Evolutionary conservation across 2,888 invertebrate species (phyloP).

Genomic region (Melanophora roralis): DNA sequence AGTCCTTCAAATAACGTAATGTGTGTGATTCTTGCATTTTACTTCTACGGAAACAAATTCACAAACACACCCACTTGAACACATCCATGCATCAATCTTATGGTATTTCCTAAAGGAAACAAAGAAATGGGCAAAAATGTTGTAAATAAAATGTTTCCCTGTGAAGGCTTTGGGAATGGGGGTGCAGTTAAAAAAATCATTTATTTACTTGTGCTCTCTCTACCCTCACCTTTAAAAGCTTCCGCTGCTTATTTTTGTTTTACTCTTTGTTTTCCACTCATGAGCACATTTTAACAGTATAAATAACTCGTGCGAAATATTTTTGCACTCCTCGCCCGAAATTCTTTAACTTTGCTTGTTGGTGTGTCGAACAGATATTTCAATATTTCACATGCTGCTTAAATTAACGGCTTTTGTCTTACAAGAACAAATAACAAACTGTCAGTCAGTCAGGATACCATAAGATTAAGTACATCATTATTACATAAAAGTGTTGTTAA

Average conservation of each 20-base stretch:
- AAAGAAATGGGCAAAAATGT: slow-evolving; percentile 53
- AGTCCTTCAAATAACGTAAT: background rate
- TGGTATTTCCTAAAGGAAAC: slow-evolving; percentile 58
- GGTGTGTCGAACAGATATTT: background rate
- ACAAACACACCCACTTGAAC: background rate
- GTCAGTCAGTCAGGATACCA: slow-evolving; percentile 57
- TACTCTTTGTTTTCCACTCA: background rate
- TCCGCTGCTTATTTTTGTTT: no score
- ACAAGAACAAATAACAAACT: slow-evolving; percentile 31
- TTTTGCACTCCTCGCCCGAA: slow-evolving; percentile 43
- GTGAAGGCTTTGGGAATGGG: slow-evolving; percentile 37
- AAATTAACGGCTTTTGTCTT: slow-evolving; percentile 7
- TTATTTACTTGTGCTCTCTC: background rate
- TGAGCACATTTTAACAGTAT: slow-evolving; percentile 26
- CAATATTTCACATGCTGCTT: background rate
- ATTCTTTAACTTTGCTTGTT: slow-evolving; percentile 1
- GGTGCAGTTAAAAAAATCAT: slow-evolving; percentile 35
- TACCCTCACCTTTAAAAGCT: slow-evolving; percentile 58
- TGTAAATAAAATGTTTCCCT: slow-evolving; percentile 35
- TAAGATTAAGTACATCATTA: slow-evolving; percentile 63
- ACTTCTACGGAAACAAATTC: background rate
- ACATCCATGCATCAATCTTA: slow-evolving; percentile 44
- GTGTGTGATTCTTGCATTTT: slow-evolving; percentile 1
- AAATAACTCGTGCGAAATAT: slow-evolving; percentile 63
- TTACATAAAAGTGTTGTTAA: slow-evolving; percentile 47